These are phyloP conservation scores for Mesoclemmys tuberculata DNA, from an alignment of 2,113 vertebrate genomes.

Conservation along the genomic window DNA sequence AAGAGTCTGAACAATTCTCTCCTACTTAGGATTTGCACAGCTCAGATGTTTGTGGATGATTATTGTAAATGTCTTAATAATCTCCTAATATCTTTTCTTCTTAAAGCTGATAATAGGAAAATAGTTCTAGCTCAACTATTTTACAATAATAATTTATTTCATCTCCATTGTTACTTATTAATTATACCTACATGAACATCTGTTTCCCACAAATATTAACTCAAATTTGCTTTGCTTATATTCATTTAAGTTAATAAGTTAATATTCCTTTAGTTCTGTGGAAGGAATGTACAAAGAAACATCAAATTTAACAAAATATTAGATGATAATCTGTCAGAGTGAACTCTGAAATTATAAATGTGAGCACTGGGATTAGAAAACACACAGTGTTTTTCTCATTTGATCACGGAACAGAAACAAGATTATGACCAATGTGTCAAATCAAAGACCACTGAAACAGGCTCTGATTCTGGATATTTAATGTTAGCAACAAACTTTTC, in stretches of 20 bases:
- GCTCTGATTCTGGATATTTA: neutral
- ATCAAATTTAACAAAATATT: neutral
- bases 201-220: neutral
- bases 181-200: neutral
- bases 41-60: neutral
- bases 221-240: neutral
- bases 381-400: neutral
- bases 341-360: neutral
- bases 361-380: neutral
- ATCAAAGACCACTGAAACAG: neutral
- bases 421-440: neutral
- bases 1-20: neutral
- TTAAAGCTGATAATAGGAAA: neutral
- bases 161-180: neutral
- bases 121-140: neutral
- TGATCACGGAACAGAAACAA: neutral
- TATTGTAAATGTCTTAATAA: neutral
- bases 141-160: neutral
- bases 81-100: neutral
- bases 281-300: neutral
- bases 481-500: neutral
- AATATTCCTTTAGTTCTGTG: conserved; percentile 3
- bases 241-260: neutral
- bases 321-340: neutral
- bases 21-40: neutral